phyloP scores from a whole-genome alignment of 1,140 invertebrate species.

The Drosophila micromelanica region DNA sequence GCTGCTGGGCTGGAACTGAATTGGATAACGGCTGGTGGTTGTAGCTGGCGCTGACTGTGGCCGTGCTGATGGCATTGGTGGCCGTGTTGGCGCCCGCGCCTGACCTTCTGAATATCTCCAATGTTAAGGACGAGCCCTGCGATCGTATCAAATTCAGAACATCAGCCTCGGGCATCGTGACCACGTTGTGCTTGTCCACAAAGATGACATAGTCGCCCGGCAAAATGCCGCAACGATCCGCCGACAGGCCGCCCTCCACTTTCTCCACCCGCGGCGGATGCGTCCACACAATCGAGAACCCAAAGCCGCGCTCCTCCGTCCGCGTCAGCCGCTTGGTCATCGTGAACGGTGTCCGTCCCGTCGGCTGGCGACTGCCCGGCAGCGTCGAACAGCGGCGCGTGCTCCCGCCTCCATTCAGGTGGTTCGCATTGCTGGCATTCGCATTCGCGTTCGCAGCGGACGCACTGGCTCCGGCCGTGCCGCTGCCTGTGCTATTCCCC shows the following conservation, averaged over 20 bases:
- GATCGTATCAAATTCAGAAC: constrained; percentile 90
- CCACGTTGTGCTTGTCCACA: constrained; percentile 93
- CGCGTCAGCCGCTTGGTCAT: constrained; percentile 88
- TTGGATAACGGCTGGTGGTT: constrained; percentile 7
- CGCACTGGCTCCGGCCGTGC: constrained; percentile 54
- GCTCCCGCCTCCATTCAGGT: constrained; percentile 52
- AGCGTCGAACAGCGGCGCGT: constrained; percentile 57
- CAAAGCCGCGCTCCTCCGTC: constrained; percentile 88
- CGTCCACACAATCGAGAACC: constrained; percentile 96
- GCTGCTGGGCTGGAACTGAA: constrained; percentile 10
- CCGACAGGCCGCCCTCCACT: constrained; percentile 92
- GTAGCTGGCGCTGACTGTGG: constrained; percentile 8
- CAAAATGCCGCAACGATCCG: constrained; percentile 90
- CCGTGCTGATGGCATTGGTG: constrained; percentile 16
- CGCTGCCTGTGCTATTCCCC: constrained; percentile 69
- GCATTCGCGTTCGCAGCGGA: constrained; percentile 59
- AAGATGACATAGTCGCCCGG: constrained; percentile 95
- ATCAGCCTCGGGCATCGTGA: constrained; percentile 90
- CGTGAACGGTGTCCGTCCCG: constrained; percentile 92
- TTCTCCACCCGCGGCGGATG: constrained; percentile 94
- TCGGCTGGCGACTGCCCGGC: constrained; percentile 18
- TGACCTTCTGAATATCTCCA: constrained; percentile 91
- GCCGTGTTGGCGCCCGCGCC: constrained; percentile 80
- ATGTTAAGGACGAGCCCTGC: constrained; percentile 85
- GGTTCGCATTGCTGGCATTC: constrained; percentile 65